Conservation (phyloP, 2,888 invertebrate genomes). For the Microctonus hyperodae region DNA sequence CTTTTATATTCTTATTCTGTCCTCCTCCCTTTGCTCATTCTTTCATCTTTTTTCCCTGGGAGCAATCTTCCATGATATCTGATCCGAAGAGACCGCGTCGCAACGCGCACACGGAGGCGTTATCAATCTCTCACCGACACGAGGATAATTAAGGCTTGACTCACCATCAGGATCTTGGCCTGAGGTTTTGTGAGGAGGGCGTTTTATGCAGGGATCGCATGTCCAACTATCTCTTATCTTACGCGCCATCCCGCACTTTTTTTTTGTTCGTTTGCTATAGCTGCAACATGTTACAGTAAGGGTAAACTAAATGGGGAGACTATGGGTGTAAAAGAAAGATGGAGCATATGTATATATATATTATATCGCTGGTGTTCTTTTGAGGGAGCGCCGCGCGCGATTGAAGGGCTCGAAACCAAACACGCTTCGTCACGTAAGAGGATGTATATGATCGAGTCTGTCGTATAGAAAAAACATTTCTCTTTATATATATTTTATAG, state of each 20-base stretch:
- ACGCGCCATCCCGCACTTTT: slow-evolving; percentile 52
- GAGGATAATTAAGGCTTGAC: slow-evolving; percentile 48
- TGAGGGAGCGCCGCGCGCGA: slow-evolving; percentile 22
- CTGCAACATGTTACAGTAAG: slow-evolving; percentile 23
- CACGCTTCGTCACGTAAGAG: slow-evolving; percentile 22
- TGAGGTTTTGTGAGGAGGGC: slow-evolving; percentile 36
- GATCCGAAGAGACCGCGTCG: slow-evolving; percentile 23
- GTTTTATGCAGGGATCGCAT: slow-evolving; percentile 55
- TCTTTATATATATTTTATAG: background rate
- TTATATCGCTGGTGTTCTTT: slow-evolving; percentile 5
- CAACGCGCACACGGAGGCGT: slow-evolving; percentile 33
- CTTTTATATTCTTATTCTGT: slow-evolving; percentile 1
- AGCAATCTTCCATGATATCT: slow-evolving; percentile 26
- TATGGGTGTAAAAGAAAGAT: background rate
- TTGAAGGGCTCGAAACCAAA: slow-evolving; percentile 27
- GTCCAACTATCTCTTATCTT: slow-evolving; percentile 52
- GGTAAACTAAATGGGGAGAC: slow-evolving; percentile 24
- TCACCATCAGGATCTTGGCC: slow-evolving; percentile 31
- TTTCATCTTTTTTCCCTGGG: slow-evolving; percentile 15
- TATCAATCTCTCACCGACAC: slow-evolving; percentile 48
- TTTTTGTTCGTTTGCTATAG: slow-evolving; percentile 34
- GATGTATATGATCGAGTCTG: background rate
- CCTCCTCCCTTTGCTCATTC: background rate
- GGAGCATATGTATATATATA: too few relatives aligned
- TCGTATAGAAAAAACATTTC: background rate